Evolutionary conservation across 2,888 invertebrate species (phyloP).

Genomic region (Melipona beecheii): DNA sequence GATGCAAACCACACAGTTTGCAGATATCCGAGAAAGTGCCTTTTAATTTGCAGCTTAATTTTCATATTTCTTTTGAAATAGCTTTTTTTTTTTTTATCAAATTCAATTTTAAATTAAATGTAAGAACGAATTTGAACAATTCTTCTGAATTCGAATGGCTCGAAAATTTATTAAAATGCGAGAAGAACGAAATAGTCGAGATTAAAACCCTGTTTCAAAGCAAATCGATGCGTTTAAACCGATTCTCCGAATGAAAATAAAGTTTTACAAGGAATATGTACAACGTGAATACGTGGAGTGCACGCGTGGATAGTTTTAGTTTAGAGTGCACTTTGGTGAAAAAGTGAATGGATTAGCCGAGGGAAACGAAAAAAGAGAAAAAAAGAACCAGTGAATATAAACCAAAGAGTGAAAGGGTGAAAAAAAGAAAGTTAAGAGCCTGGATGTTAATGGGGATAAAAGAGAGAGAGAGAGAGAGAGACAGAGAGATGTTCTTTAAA

Average conservation of each 20-base stretch:
- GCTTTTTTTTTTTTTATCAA: no score
- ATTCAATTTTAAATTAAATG: no score
- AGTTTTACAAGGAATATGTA: constrained; percentile 1
- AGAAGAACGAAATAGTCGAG: neutral
- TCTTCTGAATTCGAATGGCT: neutral
- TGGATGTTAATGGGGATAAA: neutral
- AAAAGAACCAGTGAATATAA: neutral
- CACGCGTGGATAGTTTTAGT: neutral
- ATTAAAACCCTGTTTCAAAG: neutral
- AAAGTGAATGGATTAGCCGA: neutral
- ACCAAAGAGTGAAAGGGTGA: neutral
- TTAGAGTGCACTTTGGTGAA: neutral
- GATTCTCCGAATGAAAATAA: constrained; percentile 19
- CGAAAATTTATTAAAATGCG: neutral
- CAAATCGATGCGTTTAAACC: neutral
- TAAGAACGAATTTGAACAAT: no score
- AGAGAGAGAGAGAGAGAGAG: neutral
- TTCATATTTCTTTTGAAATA: no score
- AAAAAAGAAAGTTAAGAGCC: neutral
- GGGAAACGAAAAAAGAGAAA: neutral
- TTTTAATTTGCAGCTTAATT: no score
- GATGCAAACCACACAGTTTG: no score
- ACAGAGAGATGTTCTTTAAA: neutral
- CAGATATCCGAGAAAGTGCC: no score
- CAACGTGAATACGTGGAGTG: neutral